Base-by-base conservation (phyloP, 37 sponge, comb jelly and placozoan species). In the Haliclona indistincta region DNA sequence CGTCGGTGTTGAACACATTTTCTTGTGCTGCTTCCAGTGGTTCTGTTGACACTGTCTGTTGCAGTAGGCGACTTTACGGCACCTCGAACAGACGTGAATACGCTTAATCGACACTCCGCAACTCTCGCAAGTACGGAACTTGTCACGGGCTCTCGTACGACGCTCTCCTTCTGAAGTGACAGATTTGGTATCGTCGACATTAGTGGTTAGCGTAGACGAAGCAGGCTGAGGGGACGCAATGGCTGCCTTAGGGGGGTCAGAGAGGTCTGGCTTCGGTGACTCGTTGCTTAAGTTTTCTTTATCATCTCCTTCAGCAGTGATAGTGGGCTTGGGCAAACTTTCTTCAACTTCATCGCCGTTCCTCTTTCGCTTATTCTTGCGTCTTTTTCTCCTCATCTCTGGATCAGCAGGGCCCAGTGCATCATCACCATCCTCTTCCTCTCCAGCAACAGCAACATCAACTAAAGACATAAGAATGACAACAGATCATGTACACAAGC, bases 21-120 rank as follows among this genome's bases (percentile, higher is more conserved):
- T 83, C 75, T 91, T 91, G 79, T 91, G 91, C 33, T 30, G 19
- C 61, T 85, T 91, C 91, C 91, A 91, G 56, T 85, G 80, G 2
- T 67, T 68, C 53, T 78, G 75, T 73, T 91, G 91, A 39, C 91
- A 91, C 4, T 38, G 22, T 33, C 10, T 38, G 71, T 85, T 85
- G 56, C 91, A 91, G 63, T 91, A 91, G 26, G 74, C 67, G 38
- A 85, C 91, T 36, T 58, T 67, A 74, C 78, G 81, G 51, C 91
- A 91, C 0, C 74, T 78, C 0, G 86, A 55, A 64, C 86, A 86
- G 38, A 86, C 35, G 47, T 58, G 19, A 17, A 86, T 78, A 23
- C 68, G 37, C 19, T 4, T 26, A 42, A 86, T 86, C 39, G 56
- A 43, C 37, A 19, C n/a, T 7, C 60, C 41, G 34, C 86, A 86